phyloP scores from a whole-genome alignment of 1,140 invertebrate genomes.

The Panagrolaimus sp. region DNA sequence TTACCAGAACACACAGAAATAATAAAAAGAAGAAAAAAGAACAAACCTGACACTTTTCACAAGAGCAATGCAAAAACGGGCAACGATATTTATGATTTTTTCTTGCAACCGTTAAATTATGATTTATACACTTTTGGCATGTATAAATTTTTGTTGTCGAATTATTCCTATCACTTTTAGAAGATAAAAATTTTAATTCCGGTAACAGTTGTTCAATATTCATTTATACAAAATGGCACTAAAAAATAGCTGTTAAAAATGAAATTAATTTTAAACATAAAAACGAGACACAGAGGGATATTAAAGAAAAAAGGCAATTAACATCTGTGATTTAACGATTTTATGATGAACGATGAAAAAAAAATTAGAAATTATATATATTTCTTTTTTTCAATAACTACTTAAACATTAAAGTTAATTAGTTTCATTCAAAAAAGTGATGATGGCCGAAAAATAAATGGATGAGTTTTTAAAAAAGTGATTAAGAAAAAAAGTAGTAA shows the following conservation, averaged over 20 bases:
- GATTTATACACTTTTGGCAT: background rate
- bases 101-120: background rate
- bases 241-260: background rate
- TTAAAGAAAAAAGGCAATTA: background rate
- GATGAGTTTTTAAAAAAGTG: too few relatives aligned
- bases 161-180: background rate
- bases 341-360: background rate
- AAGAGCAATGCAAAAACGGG: background rate
- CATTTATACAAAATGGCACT: slow-evolving; percentile 5
- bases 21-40: background rate
- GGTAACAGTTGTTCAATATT: slow-evolving; percentile 10
- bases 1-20: background rate
- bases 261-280: background rate
- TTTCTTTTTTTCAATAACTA: background rate
- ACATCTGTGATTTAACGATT: background rate
- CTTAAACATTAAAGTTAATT: background rate
- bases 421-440: background rate
- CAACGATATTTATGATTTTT: slow-evolving; percentile 10
- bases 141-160: background rate
- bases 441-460: too few relatives aligned
- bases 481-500: too few relatives aligned
- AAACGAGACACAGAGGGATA: too few relatives aligned
- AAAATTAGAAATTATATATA: too few relatives aligned
- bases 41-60: background rate
- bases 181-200: background rate